Conservation (phyloP, 53 echinoderm and acorn worm genomes). For the Patiria pectinifera region DNA sequence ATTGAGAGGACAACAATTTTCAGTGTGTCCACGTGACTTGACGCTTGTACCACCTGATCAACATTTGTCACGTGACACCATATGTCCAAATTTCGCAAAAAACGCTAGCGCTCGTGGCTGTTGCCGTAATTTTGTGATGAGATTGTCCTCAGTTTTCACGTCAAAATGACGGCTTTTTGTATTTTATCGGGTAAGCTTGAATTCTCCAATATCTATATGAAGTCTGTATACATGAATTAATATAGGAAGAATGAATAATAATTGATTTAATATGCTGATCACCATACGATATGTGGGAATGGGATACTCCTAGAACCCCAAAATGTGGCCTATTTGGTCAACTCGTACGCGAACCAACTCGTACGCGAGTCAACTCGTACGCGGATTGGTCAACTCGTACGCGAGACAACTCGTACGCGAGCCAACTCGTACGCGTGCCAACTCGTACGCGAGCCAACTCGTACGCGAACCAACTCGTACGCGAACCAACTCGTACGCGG, state of each 20-base stretch:
- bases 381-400: too few relatives aligned
- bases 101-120: neutral
- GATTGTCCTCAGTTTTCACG: neutral
- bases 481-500: too few relatives aligned
- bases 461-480: too few relatives aligned
- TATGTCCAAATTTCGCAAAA: neutral
- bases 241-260: neutral
- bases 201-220: neutral
- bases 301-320: too few relatives aligned
- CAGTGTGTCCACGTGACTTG: neutral
- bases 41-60: constrained; percentile 39
- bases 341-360: too few relatives aligned
- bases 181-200: neutral
- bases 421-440: too few relatives aligned
- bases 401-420: too few relatives aligned
- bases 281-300: too few relatives aligned
- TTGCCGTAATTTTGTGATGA: neutral
- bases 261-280: too few relatives aligned
- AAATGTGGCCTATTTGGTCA: too few relatives aligned
- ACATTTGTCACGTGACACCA: constrained; percentile 27
- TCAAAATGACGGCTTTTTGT: neutral
- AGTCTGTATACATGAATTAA: neutral
- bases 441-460: too few relatives aligned
- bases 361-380: too few relatives aligned
- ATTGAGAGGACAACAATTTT: neutral